A percentile compares a stretch with the other conserved stretches of the same genome.
These are phyloP conservation scores for Dinoponera quadriceps DNA, from an alignment of 1,140 invertebrate species.

Conservation along the genomic window DNA sequence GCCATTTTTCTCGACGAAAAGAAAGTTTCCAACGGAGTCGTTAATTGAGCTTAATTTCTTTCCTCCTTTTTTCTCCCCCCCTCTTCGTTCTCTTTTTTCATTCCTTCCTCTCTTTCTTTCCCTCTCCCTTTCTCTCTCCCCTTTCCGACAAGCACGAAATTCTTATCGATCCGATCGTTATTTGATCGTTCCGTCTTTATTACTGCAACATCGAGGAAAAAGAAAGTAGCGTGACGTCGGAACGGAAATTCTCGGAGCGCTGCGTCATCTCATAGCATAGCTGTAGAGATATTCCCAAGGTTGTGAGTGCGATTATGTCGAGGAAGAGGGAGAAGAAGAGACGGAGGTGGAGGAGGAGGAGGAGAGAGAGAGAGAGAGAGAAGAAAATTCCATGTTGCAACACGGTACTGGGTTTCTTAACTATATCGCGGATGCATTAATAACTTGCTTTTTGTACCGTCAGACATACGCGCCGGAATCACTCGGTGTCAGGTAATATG, in stretches of 20 bases:
- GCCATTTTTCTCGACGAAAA: background rate
- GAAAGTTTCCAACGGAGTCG: background rate
- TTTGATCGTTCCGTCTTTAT: conserved; percentile 13
- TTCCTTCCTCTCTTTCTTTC: background rate
- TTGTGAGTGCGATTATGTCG: conserved; percentile 37
- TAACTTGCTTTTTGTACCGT: conserved; percentile 5
- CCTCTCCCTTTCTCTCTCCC: background rate
- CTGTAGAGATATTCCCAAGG: conserved; percentile 39
- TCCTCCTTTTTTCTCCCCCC: background rate
- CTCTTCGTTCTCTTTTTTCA: no score
- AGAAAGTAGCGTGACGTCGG: conserved; percentile 40
- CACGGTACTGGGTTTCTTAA: conserved; percentile 4
- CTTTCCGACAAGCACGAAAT: background rate
- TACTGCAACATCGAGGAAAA: conserved; percentile 8
- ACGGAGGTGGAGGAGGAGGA: background rate
- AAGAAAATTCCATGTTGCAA: conserved; percentile 31
- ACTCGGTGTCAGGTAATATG: background rate
- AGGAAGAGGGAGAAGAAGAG: background rate
- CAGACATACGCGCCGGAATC: background rate
- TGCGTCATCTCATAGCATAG: conserved; percentile 42
- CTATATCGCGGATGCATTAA: conserved; percentile 14
- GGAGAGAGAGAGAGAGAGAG: background rate
- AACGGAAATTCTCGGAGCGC: conserved; percentile 42
- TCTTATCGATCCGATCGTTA: conserved; percentile 25
- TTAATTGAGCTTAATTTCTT: conserved; percentile 9